Base-by-base conservation (phyloP, 2,113 vertebrate genomes). In the Origma solitaria region DNA sequence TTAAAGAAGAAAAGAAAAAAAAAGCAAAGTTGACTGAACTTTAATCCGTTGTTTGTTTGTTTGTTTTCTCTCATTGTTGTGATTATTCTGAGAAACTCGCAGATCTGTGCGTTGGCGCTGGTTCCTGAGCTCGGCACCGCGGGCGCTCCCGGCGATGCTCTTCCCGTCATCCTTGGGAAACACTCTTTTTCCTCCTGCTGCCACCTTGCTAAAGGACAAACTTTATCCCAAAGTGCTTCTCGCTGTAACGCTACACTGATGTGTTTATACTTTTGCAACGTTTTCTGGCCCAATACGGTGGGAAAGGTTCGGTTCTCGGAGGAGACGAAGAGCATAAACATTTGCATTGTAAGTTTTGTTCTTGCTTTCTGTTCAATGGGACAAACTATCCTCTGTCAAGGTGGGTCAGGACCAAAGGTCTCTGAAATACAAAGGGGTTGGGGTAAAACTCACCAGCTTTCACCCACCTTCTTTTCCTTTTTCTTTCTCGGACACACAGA, bases 381-480 rank as follows among this genome's bases (percentile, higher is more conserved):
- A 96, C 97, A 96, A 97, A 94, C 97, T 96, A 96, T 98, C 95
- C 96, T 98, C 97, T 97, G 92, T 98, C 94, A 73, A 64, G 76
- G 94, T 92, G 79, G 54, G 75, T 83, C 68, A 60, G 88, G 86
- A 75, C 82, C n/a, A 1, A 83, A 42, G 75, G 92, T 88, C 82
- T 47, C 88, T 91, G 75, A 44, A 50, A 73, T 30, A 61, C 58
- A 31, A 76, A 65, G 70, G 79, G 79, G 89, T 84, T 72, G 76
- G 88, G 62, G 56, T 82, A 66, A 81, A 95, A 68, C 42, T 71
- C 22, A 1, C 42, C 30, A 3, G 76, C 80, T 92, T 70, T 86
- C 68, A 77, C 94, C 89, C 38, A 13, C 91, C 94, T 95, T 61
- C 85, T 94, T 89, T 94, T 78, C 79, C 68, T 77, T 94, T 88